Conservation (phyloP, 2,888 invertebrate genomes). For the Nasonovia ribisnigri region DNA sequence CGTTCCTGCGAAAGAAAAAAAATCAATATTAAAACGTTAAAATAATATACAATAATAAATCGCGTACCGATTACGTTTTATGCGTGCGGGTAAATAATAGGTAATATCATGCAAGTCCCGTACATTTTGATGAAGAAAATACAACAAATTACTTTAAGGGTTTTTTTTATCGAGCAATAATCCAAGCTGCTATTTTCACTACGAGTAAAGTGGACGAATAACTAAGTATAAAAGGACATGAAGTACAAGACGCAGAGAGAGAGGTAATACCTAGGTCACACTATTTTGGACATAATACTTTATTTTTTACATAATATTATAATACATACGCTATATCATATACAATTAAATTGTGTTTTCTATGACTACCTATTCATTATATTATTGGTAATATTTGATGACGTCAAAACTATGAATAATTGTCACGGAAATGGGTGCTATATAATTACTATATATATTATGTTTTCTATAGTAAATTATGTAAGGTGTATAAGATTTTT, state of each 20-base stretch:
- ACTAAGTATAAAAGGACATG: neutral
- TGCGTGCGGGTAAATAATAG: neutral
- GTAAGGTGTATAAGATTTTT: neutral
- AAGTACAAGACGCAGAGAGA: neutral
- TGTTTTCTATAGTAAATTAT: neutral
- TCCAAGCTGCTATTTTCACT: neutral
- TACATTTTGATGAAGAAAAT: neutral
- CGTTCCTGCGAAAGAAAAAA: conserved; percentile 74
- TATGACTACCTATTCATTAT: too few species aligned
- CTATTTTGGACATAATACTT: neutral
- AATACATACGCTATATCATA: neutral
- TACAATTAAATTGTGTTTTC: neutral
- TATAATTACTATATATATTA: neutral
- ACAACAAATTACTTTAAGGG: neutral
- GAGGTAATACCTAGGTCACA: too few species aligned
- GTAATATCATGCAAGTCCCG: neutral
- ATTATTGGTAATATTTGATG: neutral
- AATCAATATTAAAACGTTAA: neutral
- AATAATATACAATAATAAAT: neutral
- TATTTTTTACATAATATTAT: neutral
- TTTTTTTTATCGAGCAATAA: neutral
- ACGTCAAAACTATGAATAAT: neutral
- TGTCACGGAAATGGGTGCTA: neutral
- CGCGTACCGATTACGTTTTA: neutral
- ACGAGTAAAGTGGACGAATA: neutral